Conservation (phyloP, 2,113 vertebrate species). For the Pantherophis guttatus region DNA sequence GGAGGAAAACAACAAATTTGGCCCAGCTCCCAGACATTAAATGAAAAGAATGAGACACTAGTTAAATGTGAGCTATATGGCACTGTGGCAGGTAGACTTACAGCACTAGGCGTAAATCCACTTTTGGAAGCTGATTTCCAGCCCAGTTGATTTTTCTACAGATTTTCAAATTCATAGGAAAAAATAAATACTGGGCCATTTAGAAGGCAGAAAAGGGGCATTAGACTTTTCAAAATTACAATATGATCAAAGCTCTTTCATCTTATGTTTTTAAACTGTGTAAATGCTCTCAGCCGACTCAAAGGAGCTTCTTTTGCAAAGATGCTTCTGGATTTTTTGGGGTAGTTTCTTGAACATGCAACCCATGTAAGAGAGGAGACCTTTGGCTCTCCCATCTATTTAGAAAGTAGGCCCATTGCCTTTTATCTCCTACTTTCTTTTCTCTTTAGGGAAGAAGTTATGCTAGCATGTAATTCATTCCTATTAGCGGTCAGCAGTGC, state of each 20-base stretch:
- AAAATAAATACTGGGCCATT: not conserved
- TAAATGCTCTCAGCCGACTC: not conserved
- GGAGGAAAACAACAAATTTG: constrained; percentile 54
- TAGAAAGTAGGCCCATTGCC: not conserved
- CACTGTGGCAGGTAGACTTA: not conserved
- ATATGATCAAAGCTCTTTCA: not conserved
- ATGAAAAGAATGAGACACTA: not conserved
- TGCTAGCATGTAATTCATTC: not conserved
- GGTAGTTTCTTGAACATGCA: not conserved
- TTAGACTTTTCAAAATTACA: not conserved
- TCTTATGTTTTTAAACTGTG: not conserved
- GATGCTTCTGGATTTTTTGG: not conserved
- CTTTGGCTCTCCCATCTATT: not conserved
- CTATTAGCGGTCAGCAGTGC: not conserved
- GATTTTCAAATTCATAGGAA: not conserved
- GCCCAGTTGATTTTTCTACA: not conserved
- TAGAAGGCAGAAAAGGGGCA: not conserved
- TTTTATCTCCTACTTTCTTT: not conserved
- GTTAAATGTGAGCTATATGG: not conserved
- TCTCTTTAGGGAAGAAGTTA: not conserved
- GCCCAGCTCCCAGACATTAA: constrained; percentile 54
- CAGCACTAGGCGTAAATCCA: not conserved
- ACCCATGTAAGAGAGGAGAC: not conserved
- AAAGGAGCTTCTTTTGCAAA: not conserved
- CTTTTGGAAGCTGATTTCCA: not conserved